Evolutionary conservation across 1,140 invertebrate species (phyloP).

Genomic region (Drosophila malerkotliana): DNA sequence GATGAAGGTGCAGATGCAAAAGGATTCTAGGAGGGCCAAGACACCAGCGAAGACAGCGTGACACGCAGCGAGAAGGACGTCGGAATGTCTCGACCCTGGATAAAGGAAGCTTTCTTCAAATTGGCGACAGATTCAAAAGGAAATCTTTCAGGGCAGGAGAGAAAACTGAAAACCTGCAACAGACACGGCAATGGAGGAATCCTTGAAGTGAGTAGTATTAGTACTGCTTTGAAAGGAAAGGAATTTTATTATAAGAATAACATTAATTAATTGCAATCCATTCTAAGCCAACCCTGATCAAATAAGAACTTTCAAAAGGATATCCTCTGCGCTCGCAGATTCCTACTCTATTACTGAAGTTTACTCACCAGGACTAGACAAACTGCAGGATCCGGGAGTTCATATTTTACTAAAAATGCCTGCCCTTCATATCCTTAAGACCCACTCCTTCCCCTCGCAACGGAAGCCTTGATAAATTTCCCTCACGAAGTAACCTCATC

Average conservation of each 20-base stretch:
- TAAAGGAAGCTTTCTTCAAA: constrained; percentile 30
- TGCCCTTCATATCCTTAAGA: not conserved
- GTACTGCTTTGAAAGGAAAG: not conserved
- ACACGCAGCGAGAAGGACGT: constrained; percentile 27
- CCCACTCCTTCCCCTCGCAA: constrained; percentile 3
- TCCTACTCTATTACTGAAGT: not conserved
- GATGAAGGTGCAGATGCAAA: constrained; percentile 32
- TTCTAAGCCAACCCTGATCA: not conserved
- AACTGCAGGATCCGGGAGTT: constrained; percentile 5
- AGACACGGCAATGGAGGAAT: constrained; percentile 7
- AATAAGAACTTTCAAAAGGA: not conserved
- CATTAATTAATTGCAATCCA: not conserved
- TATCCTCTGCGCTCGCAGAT: not conserved
- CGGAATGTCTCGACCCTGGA: constrained; percentile 24
- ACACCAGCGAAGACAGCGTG: constrained; percentile 47
- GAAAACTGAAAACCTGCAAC: constrained; percentile 1
- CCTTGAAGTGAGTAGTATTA: not conserved
- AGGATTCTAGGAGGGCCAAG: constrained; percentile 15
- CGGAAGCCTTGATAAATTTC: constrained; percentile 43
- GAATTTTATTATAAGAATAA: not conserved
- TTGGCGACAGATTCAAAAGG: constrained; percentile 29
- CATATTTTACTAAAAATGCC: not conserved
- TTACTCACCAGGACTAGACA: constrained; percentile 1
- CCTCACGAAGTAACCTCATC: constrained; percentile 43
- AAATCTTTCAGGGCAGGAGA: constrained; percentile 25